These are phyloP conservation scores for Ricordea florida DNA, from an alignment of 92 coral and sea anemone species.

Conservation along the genomic window DNA sequence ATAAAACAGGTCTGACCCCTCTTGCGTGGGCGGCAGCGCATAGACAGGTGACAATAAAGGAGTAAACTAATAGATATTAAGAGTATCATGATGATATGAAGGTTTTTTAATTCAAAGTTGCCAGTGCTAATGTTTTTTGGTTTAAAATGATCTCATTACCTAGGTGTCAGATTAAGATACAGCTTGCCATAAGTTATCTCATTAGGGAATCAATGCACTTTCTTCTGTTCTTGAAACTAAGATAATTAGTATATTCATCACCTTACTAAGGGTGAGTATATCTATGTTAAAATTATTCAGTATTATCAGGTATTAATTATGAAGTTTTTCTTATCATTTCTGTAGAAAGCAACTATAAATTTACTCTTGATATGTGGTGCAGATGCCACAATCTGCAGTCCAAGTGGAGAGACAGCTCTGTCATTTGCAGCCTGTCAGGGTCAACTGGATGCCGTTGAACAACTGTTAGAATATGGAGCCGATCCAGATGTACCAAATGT, in stretches of 20 bases:
- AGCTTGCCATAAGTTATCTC: no score
- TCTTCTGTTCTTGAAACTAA: no score
- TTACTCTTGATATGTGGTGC: constrained; percentile 87
- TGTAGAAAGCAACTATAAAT: constrained; percentile 89
- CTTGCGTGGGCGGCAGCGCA: constrained; percentile 99
- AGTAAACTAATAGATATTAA: no score
- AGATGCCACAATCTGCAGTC: constrained; percentile 86
- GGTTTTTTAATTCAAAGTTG: no score
- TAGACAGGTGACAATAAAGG: constrained; percentile 73
- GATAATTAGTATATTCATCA: no score
- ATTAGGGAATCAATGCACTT: no score
- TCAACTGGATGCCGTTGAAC: constrained; percentile 89
- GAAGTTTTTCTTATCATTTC: neutral
- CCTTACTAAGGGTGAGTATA: no score
- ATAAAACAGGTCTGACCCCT: constrained; percentile 97
- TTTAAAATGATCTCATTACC: no score
- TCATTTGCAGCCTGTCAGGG: constrained; percentile 98
- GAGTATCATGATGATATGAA: no score
- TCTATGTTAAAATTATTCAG: no score
- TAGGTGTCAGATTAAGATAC: no score
- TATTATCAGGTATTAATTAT: neutral
- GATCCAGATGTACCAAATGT: constrained; percentile 84
- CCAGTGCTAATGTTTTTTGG: no score
- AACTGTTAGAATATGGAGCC: constrained; percentile 88
- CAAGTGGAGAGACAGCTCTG: constrained; percentile 90